Percentiles rank a stretch among this genome's conserved stretches.
Conservation (phyloP, 2,888 invertebrate species). For the Parelbella ahira region DNA sequence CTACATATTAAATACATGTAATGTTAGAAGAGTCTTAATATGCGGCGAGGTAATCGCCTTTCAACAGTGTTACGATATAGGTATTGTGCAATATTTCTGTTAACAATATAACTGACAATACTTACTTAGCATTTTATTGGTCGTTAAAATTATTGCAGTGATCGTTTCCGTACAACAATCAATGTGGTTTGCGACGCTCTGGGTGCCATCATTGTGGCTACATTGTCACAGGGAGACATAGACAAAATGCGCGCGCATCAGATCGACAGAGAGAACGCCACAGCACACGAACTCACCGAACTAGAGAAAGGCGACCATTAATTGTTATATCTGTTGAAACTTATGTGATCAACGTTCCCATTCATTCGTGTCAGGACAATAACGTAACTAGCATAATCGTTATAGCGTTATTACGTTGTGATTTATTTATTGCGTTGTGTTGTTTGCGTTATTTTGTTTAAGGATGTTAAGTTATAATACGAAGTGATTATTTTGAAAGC, state of each 20-base stretch:
- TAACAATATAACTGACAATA: too few species aligned
- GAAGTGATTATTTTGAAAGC: slow-evolving; percentile 14
- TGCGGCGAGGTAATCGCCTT: too few species aligned
- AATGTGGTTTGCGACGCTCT: slow-evolving; percentile 98
- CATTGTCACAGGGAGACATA: slow-evolving; percentile 88
- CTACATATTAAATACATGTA: too few species aligned
- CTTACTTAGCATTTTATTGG: too few species aligned
- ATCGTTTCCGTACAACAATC: slow-evolving; percentile 92
- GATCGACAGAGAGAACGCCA: slow-evolving; percentile 70
- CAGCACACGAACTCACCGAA: slow-evolving; percentile 85
- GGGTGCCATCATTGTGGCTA: slow-evolving; percentile 94
- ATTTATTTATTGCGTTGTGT: slow-evolving; percentile 31
- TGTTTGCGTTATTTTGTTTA: slow-evolving; percentile 20
- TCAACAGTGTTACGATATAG: too few species aligned
- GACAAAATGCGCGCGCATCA: slow-evolving; percentile 55
- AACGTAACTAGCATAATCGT: slow-evolving; percentile 27
- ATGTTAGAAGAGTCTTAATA: too few species aligned
- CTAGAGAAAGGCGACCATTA: slow-evolving; percentile 75
- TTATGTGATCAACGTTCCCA: slow-evolving; percentile 46
- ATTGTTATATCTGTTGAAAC: slow-evolving; percentile 31
- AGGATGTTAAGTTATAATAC: slow-evolving; percentile 1
- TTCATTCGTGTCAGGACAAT: slow-evolving; percentile 44
- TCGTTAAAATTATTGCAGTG: slow-evolving; percentile 83
- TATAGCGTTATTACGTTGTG: slow-evolving; percentile 29
- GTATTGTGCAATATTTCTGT: too few species aligned